A percentile compares a stretch with the other conserved stretches of the same genome.
phyloP scores from a whole-genome alignment of 2,797 vertebrate species.

The Hemibagrus guttatus region DNA sequence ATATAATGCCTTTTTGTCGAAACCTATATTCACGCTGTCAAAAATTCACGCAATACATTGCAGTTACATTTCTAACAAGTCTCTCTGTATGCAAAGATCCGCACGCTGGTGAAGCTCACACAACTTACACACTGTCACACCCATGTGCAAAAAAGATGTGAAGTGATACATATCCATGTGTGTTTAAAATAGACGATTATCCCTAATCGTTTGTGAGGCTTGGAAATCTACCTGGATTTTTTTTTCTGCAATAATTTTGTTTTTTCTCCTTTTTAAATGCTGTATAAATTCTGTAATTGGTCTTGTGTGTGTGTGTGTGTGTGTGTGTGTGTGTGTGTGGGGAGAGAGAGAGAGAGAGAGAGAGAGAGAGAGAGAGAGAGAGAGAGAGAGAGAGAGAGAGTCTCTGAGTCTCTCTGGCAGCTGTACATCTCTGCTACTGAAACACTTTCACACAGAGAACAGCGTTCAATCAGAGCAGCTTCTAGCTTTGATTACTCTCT shows the following conservation, averaged over 20 bases:
- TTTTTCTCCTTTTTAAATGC: background rate
- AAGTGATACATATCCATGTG: background rate
- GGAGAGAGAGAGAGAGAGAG: background rate
- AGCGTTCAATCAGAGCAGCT: background rate
- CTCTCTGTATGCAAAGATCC: background rate
- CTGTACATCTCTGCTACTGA: constrained; percentile 16
- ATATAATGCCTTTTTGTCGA: background rate
- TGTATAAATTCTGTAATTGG: background rate
- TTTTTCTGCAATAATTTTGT: background rate
- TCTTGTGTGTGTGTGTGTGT: background rate
- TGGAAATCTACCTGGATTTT: background rate
- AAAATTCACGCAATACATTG: background rate
- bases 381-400: background rate
- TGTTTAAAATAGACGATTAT: constrained; percentile 1
- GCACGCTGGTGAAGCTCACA: background rate
- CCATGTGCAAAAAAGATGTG: background rate
- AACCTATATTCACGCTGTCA: background rate
- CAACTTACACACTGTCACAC: background rate
- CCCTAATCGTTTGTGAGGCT: background rate
- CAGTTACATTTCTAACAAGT: background rate
- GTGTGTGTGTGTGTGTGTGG: background rate
- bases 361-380: background rate
- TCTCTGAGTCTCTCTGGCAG: background rate
- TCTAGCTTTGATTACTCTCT: background rate
- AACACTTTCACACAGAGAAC: background rate